Conservation (phyloP, 2,888 invertebrate species). For the Lymantria dispar region DNA sequence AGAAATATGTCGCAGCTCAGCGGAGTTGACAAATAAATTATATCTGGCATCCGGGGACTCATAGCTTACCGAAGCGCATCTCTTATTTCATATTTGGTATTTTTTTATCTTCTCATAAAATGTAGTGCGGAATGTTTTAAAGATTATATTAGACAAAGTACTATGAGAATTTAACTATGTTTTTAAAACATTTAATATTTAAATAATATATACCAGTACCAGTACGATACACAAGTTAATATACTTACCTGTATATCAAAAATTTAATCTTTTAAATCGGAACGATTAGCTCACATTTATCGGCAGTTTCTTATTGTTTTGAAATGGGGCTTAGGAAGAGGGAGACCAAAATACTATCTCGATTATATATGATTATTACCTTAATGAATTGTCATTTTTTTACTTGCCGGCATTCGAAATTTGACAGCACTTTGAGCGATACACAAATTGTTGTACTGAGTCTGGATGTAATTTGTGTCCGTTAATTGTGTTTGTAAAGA, state of each 20-base stretch:
- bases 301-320: no score
- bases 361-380: no score
- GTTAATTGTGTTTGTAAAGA: no score
- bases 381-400: no score
- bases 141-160: slow-evolving; percentile 53
- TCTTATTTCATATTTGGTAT: slow-evolving; percentile 66
- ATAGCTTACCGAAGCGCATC: slow-evolving; percentile 39
- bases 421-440: no score
- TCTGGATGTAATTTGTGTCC: no score
- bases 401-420: no score
- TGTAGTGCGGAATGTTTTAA: slow-evolving; percentile 60
- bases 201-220: no score
- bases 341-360: no score
- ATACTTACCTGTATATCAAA: neutral
- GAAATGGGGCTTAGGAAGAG: no score
- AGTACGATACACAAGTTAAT: neutral
- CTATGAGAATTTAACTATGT: slow-evolving; percentile 40
- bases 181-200: slow-evolving; percentile 29
- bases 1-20: slow-evolving; percentile 41
- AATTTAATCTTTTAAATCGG: slow-evolving; percentile 5
- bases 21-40: slow-evolving; percentile 50
- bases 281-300: no score
- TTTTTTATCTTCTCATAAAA: slow-evolving; percentile 66
- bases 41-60: slow-evolving; percentile 37
- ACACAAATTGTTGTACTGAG: no score